These are phyloP conservation scores for Drosophila ananassae DNA, from an alignment of 1,140 invertebrate species.

Conservation along the genomic window DNA sequence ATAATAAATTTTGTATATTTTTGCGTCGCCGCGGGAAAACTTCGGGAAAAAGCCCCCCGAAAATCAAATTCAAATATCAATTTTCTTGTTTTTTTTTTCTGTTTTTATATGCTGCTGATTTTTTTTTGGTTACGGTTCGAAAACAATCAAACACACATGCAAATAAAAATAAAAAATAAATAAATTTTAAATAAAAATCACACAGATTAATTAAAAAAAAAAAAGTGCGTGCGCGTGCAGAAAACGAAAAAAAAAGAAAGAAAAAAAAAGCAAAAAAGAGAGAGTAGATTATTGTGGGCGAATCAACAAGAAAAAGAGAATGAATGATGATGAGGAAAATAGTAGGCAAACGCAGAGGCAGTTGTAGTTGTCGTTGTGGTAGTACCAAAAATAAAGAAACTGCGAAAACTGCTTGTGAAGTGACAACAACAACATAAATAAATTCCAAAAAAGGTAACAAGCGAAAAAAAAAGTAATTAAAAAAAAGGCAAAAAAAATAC, in stretches of 20 bases:
- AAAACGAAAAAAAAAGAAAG: conserved; percentile 27
- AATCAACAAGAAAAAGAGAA: conserved; percentile 58
- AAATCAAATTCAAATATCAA: conserved; percentile 3
- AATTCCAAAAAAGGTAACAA: conserved; percentile 21
- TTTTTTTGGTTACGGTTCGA: conserved; percentile 23
- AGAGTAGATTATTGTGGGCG: conserved; percentile 35
- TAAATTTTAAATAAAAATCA: conserved; percentile 8
- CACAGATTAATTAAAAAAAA: not conserved
- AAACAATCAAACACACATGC: conserved; percentile 19
- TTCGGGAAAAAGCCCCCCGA: conserved; percentile 11
- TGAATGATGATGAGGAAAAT: conserved; percentile 58
- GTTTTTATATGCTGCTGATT: conserved; percentile 5
- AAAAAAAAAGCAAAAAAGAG: conserved; percentile 1
- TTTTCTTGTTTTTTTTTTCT: conserved; percentile 44
- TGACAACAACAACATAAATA: conserved; percentile 44
- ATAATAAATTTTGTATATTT: conserved; percentile 17
- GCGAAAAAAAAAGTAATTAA: conserved; percentile 5
- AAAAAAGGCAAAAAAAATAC: conserved; percentile 29
- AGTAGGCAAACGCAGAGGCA: conserved; percentile 51
- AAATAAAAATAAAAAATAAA: conserved; percentile 1
- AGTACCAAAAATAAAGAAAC: conserved; percentile 49
- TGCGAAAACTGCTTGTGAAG: conserved; percentile 62
- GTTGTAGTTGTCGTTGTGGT: conserved; percentile 48
- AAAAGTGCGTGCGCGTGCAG: conserved; percentile 41
- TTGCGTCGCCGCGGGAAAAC: conserved; percentile 16